phyloP scores from a whole-genome alignment of 2,888 invertebrate genomes.

The Zelleria hepariella region DNA sequence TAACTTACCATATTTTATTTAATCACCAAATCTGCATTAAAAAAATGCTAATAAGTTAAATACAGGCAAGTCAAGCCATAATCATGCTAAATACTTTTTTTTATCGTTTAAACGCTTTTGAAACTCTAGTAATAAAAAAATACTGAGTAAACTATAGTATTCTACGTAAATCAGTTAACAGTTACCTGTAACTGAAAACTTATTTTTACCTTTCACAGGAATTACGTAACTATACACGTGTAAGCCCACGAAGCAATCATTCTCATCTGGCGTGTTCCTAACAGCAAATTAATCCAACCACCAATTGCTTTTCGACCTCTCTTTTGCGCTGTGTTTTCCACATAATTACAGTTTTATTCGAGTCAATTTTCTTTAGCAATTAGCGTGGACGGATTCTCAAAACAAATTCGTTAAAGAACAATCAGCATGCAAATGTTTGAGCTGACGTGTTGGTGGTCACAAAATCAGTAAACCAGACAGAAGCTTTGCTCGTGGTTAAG shows the following conservation, averaged over 20 bases:
- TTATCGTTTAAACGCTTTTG: neutral
- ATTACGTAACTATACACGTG: constrained; percentile 7
- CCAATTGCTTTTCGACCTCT: neutral
- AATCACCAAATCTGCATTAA: neutral
- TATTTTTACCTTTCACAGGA: neutral
- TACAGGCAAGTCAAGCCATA: neutral
- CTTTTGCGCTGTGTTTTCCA: neutral
- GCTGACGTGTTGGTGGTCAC: neutral
- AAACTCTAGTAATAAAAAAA: neutral
- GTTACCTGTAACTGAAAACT: neutral
- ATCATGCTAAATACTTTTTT: neutral
- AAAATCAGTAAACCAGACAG: neutral
- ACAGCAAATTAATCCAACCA: neutral
- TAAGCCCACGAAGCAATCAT: constrained; percentile 10
- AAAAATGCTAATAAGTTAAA: neutral
- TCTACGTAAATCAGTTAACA: neutral
- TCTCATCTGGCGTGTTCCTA: neutral
- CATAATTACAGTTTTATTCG: constrained; percentile 2
- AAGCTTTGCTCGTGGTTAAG: too few species aligned
- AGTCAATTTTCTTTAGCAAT: constrained; percentile 46
- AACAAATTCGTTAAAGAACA: constrained; percentile 34
- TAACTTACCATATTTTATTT: neutral
- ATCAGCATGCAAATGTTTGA: constrained; percentile 63
- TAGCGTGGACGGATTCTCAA: constrained; percentile 24
- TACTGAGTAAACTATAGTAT: neutral